A percentile compares a stretch with the other conserved stretches of the same genome.
Evolutionary conservation across 2,888 invertebrate species (phyloP).

Genomic region (Tuta absoluta): DNA sequence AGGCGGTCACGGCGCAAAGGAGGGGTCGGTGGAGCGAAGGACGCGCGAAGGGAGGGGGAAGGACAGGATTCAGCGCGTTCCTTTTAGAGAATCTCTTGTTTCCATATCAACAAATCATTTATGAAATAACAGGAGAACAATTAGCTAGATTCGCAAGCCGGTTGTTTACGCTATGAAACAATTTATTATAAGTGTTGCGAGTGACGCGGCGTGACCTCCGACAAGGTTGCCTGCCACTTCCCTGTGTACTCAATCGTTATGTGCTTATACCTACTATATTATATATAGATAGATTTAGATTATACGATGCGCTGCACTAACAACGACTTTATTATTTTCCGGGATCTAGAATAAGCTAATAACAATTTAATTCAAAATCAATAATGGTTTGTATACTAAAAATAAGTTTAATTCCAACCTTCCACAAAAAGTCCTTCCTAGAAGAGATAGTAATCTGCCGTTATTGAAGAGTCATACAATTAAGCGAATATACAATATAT

Average conservation of each 20-base stretch:
- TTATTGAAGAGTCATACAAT: conserved; percentile 24
- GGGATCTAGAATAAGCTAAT: conserved; percentile 32
- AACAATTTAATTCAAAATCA: not conserved
- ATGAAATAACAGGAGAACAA: conserved; percentile 43
- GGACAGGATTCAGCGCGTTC: conserved; percentile 40
- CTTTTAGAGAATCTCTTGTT: conserved; percentile 46
- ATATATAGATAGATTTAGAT: conserved; percentile 21
- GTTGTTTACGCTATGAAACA: conserved; percentile 66
- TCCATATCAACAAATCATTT: conserved; percentile 42
- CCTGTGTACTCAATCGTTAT: conserved; percentile 64
- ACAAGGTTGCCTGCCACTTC: conserved; percentile 77
- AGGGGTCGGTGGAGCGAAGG: conserved; percentile 35
- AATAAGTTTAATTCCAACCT: not conserved
- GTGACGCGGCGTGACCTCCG: conserved; percentile 74
- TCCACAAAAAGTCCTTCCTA: conserved; percentile 21
- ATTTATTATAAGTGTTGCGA: conserved; percentile 70
- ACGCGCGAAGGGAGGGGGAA: conserved; percentile 36
- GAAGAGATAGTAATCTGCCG: conserved; percentile 17
- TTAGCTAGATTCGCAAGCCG: conserved; percentile 50
- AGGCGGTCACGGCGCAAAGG: conserved; percentile 59
- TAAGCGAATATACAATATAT: conserved; percentile 30
- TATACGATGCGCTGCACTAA: conserved; percentile 31
- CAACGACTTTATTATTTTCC: conserved; percentile 49
- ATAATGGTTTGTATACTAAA: not conserved
- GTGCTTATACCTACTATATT: conserved; percentile 32